Evolutionary conservation across 2,888 invertebrate genomes (phyloP).

Genomic region (Drosophila nigricruria): DNA sequence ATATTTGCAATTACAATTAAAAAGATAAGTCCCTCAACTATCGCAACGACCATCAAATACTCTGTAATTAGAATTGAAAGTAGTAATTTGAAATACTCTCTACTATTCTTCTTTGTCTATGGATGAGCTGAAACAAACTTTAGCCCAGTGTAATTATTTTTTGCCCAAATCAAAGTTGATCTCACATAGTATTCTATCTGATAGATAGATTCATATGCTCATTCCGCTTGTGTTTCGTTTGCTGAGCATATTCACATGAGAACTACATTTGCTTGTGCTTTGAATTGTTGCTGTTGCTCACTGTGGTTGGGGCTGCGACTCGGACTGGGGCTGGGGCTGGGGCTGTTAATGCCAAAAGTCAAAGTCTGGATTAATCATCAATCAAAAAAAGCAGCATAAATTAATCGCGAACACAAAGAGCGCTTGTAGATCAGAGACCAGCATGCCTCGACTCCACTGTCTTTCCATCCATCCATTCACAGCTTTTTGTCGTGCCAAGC

Average conservation of each 20-base stretch:
- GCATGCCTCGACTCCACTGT: background rate
- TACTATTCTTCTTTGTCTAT: no score
- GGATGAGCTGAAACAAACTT: background rate
- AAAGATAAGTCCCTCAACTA: background rate
- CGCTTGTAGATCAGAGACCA: conserved; percentile 12
- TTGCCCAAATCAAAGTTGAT: background rate
- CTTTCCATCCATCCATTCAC: background rate
- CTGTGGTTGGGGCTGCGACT: background rate
- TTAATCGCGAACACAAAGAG: conserved; percentile 60
- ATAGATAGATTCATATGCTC: background rate
- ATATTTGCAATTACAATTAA: conserved; percentile 76
- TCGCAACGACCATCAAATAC: background rate
- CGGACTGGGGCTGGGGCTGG: conserved; percentile 6
- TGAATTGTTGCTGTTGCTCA: conserved; percentile 15
- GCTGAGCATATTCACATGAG: conserved; percentile 7
- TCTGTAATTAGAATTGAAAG: background rate
- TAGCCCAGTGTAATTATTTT: background rate
- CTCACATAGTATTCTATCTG: background rate
- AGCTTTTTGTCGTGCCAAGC: background rate
- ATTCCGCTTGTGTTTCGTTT: background rate
- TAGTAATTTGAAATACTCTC: background rate
- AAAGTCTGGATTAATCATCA: conserved; percentile 81
- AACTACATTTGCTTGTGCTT: conserved; percentile 28
- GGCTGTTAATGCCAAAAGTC: conserved; percentile 74
- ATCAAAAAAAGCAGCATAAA: conserved; percentile 73